Percentiles rank a stretch among this genome's conserved stretches.
phyloP scores from a whole-genome alignment of 2,888 invertebrate species.

The Halictus ligatus region DNA sequence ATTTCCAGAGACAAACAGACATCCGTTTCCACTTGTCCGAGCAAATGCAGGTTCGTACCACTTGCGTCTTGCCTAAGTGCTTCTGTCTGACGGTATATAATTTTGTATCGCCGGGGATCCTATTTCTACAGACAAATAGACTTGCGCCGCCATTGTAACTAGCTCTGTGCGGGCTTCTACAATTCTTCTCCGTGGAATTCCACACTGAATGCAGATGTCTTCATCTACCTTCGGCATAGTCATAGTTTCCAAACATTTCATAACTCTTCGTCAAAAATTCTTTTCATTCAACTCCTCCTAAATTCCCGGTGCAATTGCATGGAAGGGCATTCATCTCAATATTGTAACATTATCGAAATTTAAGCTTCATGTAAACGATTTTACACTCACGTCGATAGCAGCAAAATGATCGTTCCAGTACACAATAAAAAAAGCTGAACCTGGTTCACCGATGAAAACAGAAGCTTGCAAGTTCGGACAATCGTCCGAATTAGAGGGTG shows the following conservation, averaged over 20 bases:
- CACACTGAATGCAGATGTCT: not conserved
- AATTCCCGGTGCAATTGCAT: too few species aligned
- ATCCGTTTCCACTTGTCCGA: not conserved
- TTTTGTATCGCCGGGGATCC: not conserved
- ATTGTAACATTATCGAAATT: too few species aligned
- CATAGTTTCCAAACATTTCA: not conserved
- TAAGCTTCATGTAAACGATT: too few species aligned
- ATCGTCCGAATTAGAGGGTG: not conserved
- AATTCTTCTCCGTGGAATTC: not conserved
- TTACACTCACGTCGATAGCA: not conserved
- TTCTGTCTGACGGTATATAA: not conserved
- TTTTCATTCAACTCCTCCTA: not conserved
- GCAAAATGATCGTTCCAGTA: not conserved
- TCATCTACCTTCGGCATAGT: not conserved
- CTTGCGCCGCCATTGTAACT: not conserved
- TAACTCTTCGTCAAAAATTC: not conserved
- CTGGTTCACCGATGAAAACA: not conserved
- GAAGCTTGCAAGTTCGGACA: not conserved
- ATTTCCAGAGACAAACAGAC: constrained; percentile 6
- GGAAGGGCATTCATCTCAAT: too few species aligned
- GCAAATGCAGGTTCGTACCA: not conserved
- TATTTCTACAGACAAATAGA: constrained; percentile 7
- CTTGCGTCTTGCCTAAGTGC: not conserved
- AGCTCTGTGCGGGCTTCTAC: not conserved
- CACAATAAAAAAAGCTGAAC: not conserved